Evolutionary conservation across 92 coral and sea anemone species (phyloP).

Genomic region (Epizoanthus stellaris): DNA sequence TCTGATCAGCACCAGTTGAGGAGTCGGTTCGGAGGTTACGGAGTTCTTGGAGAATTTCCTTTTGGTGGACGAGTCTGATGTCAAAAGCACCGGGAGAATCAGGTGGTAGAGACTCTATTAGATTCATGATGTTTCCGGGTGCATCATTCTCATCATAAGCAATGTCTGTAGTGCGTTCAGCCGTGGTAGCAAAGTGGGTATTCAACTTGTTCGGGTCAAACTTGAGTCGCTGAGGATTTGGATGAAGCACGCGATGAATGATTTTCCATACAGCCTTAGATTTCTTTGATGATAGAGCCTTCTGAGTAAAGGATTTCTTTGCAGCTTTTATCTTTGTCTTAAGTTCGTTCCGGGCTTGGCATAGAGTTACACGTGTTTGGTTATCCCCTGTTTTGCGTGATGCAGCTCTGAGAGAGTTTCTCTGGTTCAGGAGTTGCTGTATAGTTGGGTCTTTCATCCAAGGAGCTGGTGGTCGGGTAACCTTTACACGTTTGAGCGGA

Average conservation of each 20-base stretch:
- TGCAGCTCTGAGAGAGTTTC: no score
- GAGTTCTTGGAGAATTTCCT: slow-evolving; percentile 20
- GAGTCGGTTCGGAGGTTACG: slow-evolving; percentile 26
- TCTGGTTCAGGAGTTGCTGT: no score
- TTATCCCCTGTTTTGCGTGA: no score
- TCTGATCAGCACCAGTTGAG: slow-evolving; percentile 61
- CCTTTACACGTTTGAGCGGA: background rate
- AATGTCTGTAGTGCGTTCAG: slow-evolving; percentile 38
- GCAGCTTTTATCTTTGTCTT: background rate
- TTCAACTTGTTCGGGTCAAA: slow-evolving; percentile 44
- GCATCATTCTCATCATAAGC: background rate
- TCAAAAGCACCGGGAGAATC: background rate
- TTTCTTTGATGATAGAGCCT: background rate
- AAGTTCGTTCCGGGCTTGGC: no score
- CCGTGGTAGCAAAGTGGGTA: slow-evolving; percentile 44
- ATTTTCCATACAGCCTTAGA: background rate
- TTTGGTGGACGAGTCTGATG: background rate
- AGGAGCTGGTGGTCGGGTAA: background rate
- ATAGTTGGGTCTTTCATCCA: no score
- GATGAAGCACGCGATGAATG: slow-evolving; percentile 56
- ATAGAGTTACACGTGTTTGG: no score
- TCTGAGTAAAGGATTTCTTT: background rate
- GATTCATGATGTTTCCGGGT: background rate
- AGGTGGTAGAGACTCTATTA: slow-evolving; percentile 19
- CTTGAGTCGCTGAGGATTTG: slow-evolving; percentile 45